phyloP scores from a whole-genome alignment of 2,888 invertebrate genomes.

The Scaptodrosophila latifasciaeformis region DNA sequence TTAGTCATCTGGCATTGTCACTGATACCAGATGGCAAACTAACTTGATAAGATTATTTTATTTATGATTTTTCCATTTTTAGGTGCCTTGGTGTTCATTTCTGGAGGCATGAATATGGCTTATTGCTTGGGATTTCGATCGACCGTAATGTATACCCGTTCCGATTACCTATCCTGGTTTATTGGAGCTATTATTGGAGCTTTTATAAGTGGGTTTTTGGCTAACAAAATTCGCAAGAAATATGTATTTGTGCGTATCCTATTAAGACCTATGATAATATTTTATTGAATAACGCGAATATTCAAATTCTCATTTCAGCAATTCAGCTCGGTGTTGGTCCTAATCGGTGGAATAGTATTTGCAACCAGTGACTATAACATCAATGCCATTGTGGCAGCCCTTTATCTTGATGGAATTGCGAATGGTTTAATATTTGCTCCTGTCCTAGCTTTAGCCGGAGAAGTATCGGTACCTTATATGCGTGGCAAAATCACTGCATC shows the following conservation, averaged over 20 bases:
- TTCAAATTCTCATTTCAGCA: constrained; percentile 25
- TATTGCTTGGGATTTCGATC: constrained; percentile 1
- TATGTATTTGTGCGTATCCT: constrained; percentile 32
- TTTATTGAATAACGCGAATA: neutral
- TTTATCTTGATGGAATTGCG: constrained; percentile 62
- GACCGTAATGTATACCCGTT: neutral
- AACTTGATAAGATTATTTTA: too few relatives aligned
- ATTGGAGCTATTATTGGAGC: constrained; percentile 48
- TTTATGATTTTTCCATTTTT: neutral
- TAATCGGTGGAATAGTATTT: constrained; percentile 50
- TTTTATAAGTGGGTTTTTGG: constrained; percentile 34
- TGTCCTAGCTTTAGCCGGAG: constrained; percentile 54
- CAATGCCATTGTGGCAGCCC: constrained; percentile 32
- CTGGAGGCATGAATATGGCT: constrained; percentile 41
- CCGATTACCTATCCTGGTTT: constrained; percentile 44
- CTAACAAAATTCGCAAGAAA: constrained; percentile 34
- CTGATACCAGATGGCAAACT: neutral
- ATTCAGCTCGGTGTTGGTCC: constrained; percentile 38
- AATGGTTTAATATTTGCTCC: constrained; percentile 60
- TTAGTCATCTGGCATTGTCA: too few relatives aligned
- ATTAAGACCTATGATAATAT: neutral
- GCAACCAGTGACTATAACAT: constrained; percentile 25
- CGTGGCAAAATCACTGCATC: constrained; percentile 47
- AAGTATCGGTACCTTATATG: constrained; percentile 39
- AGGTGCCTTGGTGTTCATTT: constrained; percentile 33